A percentile compares a stretch with the other conserved stretches of the same genome.
These are phyloP conservation scores for Piscicola geometra DNA, from an alignment of 2,888 invertebrate species.

Conservation along the genomic window DNA sequence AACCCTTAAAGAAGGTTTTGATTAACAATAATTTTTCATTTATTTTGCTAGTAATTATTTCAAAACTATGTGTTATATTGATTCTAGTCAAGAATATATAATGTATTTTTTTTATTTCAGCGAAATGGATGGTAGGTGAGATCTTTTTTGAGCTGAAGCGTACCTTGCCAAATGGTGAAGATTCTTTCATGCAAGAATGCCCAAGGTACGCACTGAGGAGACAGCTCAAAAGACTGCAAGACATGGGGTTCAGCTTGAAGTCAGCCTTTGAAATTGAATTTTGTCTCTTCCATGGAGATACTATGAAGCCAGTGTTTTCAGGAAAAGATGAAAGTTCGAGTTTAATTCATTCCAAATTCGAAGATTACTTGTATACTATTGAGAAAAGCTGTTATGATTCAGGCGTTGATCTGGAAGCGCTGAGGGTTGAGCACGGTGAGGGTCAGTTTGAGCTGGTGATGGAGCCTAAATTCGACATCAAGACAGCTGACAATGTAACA, in stretches of 20 bases:
- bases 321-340: conserved; percentile 23
- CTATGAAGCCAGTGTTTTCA: conserved; percentile 33
- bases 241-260: conserved; percentile 33
- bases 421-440: conserved; percentile 35
- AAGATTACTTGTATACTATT: conserved; percentile 30
- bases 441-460: conserved; percentile 39
- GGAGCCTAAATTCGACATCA: conserved; percentile 34
- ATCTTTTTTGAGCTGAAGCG: conserved; percentile 33
- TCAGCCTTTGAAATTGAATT: conserved; percentile 40
- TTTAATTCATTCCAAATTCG: conserved; percentile 7
- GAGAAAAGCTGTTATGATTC: conserved; percentile 17
- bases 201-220: conserved; percentile 36
- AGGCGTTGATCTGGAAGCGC: conserved; percentile 33
- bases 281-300: conserved; percentile 11
- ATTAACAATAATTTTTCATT: too few relatives aligned
- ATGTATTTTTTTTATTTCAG: too few relatives aligned
- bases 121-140: conserved; percentile 26
- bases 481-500: conserved; percentile 32
- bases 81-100: too few relatives aligned
- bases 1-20: too few relatives aligned
- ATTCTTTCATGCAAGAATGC: conserved; percentile 31
- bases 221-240: conserved; percentile 36
- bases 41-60: too few relatives aligned
- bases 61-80: too few relatives aligned
- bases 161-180: conserved; percentile 10